A percentile compares a stretch with the other conserved stretches of the same genome.
phyloP scores from a whole-genome alignment of 2,797 vertebrate species.

The Chelon auratus region DNA sequence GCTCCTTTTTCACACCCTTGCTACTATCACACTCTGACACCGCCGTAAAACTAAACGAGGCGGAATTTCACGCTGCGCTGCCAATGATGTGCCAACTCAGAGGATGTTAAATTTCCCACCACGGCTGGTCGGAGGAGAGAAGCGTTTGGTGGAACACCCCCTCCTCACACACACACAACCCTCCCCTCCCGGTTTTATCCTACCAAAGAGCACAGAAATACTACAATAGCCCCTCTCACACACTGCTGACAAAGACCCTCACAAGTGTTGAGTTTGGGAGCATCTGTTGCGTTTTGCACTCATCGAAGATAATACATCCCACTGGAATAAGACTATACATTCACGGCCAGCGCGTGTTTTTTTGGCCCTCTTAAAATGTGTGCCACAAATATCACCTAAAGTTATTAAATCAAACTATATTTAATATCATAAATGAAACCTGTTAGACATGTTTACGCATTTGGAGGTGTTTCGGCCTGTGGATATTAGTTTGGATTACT shows the following conservation, averaged over 20 bases:
- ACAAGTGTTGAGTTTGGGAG: slow-evolving; percentile 76
- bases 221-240: slow-evolving; percentile 82
- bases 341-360: slow-evolving; percentile 16
- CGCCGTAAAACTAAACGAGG: slow-evolving; percentile 84
- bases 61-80: slow-evolving; percentile 86
- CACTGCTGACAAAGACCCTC: slow-evolving; percentile 80
- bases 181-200: slow-evolving; percentile 72
- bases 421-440: not conserved
- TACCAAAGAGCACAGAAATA: slow-evolving; percentile 76
- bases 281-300: slow-evolving; percentile 77
- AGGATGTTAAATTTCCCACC: slow-evolving; percentile 85
- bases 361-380: not conserved
- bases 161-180: slow-evolving; percentile 20
- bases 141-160: slow-evolving; percentile 71
- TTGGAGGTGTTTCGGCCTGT: too few relatives aligned
- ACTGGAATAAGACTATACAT: slow-evolving; percentile 38
- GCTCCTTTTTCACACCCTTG: slow-evolving; percentile 80
- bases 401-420: not conserved
- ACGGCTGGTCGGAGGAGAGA: slow-evolving; percentile 66
- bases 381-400: not conserved
- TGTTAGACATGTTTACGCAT: not conserved
- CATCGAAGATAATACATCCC: slow-evolving; percentile 57
- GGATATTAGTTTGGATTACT: not conserved
- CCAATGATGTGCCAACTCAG: slow-evolving; percentile 81
- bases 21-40: slow-evolving; percentile 82